Evolutionary conservation across 1,140 invertebrate species (phyloP), one percentile per base, ranked within the genome.

Genomic region (Ganaspis sp.): DNA sequence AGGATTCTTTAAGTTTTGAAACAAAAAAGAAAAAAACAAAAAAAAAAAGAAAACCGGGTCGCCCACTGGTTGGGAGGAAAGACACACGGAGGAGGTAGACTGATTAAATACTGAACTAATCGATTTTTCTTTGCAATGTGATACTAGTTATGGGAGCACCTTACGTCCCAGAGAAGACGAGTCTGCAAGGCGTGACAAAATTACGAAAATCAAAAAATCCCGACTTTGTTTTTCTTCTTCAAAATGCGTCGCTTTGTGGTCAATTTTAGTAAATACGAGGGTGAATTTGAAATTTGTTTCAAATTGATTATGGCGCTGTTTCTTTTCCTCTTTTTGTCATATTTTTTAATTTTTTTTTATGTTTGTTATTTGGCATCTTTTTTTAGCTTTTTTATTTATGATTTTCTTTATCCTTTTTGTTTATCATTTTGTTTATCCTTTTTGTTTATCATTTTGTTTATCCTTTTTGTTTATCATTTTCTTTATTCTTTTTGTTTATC

Each of bases 41-140:
- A n/a, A n/a, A n/a, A n/a, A n/a, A n/a, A n/a, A n/a, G n/a, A 49
- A 49, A 29, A 64, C 58, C 23, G 23, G 26, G 26, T 29, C 58
- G 23, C 58, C 58, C 58, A 64, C 23, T 64, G 23, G 23, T 11
- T 26, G 21, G 23, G 23, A 64, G 58, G 23, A 64, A 64, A 64
- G 26, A 64, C 29, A 29, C 58, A 26, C 58, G 58, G 26, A 64
- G 23, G 23, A 64, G 58, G 58, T 64, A 64, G 58, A 64, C 58
- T 64, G 58, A 64, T 64, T 64, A 64, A 64, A 64, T 64, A 64
- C 58, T 64, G 58, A 64, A 64, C 9, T 34, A 64, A 64, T 64
- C 58, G 58, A 64, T 64, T 64, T 64, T 64, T 64, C 58, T 64
- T 64, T 64, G 21, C 58, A 64, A 64, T 64, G 58, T 64, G 58